Evolutionary conservation across 1,140 invertebrate genomes (phyloP), one percentile per base, ranked within the genome.

Genomic region (Philotrypesis tridentata): DNA sequence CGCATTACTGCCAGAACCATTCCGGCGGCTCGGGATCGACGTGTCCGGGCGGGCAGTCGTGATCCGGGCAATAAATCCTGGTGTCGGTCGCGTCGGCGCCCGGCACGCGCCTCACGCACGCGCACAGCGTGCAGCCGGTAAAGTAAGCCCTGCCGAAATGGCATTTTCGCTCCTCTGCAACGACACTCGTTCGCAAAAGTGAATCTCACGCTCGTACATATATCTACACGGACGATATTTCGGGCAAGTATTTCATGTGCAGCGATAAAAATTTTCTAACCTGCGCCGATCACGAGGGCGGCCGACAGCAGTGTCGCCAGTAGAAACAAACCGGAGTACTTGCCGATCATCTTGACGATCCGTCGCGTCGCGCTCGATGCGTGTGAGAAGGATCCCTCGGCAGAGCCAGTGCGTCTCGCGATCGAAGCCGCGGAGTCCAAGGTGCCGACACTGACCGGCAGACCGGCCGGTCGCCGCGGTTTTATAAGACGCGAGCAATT

Each of bases 101-200:
- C 2, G 71, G 60, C 63, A 61, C 71, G 6, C 72, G 60, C 33
- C 61, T 37, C 31, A 60, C 61, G 21, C 71, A 65, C 1, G 55
- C 63, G 17, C 72, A 68, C 40, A 81, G 12, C n/a, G 71, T 81
- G n/a, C 71, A 81, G 2, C 61, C 79, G 6, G 71, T 81, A 29
- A 68, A 75, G 7, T 75, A 81, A 0, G 55, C 37, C 1, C 0
- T 25, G 11, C 61, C 79, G 1, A 75, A 60, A 1, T 37, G 25
- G 9, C 79, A 81, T 78, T 55, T 77, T 67, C 29, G 2, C 21
- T 37, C 31, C 3, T 65, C 31, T 76, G 29, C 0, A 76, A 76
- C 21, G 23, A n/a, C n/a, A n/a, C n/a, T n/a, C n/a, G n/a, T n/a
- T n/a, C n/a, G n/a, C n/a, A n/a, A n/a, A n/a, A n/a, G n/a, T n/a